Percentiles rank a stretch among this genome's conserved stretches.
These are phyloP conservation scores for Drosophila falleni DNA, from an alignment of 2,888 invertebrate genomes.

Conservation along the genomic window DNA sequence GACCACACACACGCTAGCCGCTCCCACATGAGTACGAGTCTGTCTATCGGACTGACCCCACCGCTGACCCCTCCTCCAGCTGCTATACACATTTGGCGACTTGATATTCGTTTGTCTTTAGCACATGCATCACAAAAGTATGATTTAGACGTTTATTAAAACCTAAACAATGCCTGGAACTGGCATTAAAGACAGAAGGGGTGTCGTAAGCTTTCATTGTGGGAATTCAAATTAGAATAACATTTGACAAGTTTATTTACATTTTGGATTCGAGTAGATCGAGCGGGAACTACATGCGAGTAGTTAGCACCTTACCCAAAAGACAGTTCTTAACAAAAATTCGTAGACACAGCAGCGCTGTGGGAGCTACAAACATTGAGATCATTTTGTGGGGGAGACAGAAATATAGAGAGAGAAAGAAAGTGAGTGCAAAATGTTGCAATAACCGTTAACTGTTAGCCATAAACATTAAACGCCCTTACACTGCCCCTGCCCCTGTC, in stretches of 20 bases:
- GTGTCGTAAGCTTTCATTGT: slow-evolving; percentile 56
- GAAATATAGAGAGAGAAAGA: slow-evolving; percentile 14
- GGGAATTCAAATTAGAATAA: slow-evolving; percentile 74
- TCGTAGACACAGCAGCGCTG: slow-evolving; percentile 8
- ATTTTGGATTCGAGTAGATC: slow-evolving; percentile 53
- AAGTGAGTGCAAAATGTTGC: slow-evolving; percentile 48
- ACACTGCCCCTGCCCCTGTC: background rate
- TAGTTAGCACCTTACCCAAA: slow-evolving; percentile 64
- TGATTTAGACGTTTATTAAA: slow-evolving; percentile 80
- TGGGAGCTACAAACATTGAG: slow-evolving; percentile 31
- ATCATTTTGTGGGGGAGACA: slow-evolving; percentile 20
- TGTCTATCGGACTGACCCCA: slow-evolving; percentile 23
- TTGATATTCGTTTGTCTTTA: slow-evolving; percentile 78
- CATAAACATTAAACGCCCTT: slow-evolving; percentile 54
- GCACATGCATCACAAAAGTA: slow-evolving; percentile 77
- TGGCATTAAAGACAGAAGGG: background rate
- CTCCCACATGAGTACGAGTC: slow-evolving; percentile 35
- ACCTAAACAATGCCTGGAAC: slow-evolving; percentile 62
- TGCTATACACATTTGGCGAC: slow-evolving; percentile 33
- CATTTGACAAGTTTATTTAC: slow-evolving; percentile 69
- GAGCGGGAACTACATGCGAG: slow-evolving; percentile 32
- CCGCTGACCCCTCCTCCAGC: slow-evolving; percentile 30
- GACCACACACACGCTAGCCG: slow-evolving; percentile 52
- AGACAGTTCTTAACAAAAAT: slow-evolving; percentile 16
- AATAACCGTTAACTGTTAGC: slow-evolving; percentile 49